Evolutionary conservation across 2,113 vertebrate genomes (phyloP).

Genomic region (Petromus typicus): DNA sequence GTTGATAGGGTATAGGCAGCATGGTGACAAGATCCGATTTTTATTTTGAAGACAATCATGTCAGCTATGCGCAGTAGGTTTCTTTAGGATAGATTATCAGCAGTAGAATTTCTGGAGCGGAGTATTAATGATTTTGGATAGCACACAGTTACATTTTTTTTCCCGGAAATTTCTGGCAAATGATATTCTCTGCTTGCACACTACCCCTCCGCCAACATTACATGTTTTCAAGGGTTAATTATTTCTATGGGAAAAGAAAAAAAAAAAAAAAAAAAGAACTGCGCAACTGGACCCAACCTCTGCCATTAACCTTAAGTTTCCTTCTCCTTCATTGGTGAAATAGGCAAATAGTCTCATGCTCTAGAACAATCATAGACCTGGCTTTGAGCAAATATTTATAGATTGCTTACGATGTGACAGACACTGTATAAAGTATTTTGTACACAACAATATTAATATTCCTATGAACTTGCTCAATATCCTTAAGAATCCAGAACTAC

Average conservation of each 20-base stretch:
- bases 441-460: not conserved
- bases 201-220: not conserved
- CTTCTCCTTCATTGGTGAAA: not conserved
- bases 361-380: not conserved
- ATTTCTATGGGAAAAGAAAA: conserved; percentile 11
- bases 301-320: not conserved
- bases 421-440: not conserved
- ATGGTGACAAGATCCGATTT: not conserved
- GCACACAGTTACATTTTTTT: conserved; percentile 40
- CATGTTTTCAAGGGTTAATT: conserved; percentile 50
- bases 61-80: not conserved
- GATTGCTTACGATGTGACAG: not conserved
- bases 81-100: conserved; percentile 37
- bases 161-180: conserved; percentile 25
- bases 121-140: conserved; percentile 40
- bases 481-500: not conserved
- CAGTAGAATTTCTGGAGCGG: conserved; percentile 21
- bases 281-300: not conserved
- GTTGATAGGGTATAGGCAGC: conserved; percentile 28
- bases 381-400: conserved; percentile 12
- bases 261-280: conserved; percentile 51
- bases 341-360: not conserved
- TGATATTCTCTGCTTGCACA: not conserved
- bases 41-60: conserved; percentile 60
- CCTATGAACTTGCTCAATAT: not conserved